Base-by-base conservation (phyloP, 2,797 vertebrate species). In the Catharus ustulatus region DNA sequence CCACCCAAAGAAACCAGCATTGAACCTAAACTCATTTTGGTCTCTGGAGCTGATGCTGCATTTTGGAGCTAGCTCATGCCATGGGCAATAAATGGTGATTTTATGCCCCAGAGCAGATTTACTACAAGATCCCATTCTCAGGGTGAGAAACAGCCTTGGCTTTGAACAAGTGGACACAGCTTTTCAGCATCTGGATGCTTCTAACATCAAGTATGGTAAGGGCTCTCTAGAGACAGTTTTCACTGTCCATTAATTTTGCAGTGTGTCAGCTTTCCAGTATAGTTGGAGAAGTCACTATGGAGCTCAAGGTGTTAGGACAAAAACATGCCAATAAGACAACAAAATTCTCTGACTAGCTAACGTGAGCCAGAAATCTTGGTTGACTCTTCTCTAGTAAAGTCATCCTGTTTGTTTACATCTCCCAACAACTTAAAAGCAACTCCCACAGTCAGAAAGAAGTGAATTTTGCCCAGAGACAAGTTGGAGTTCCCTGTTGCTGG, bases 231-330 rank as follows among this genome's bases (percentile, higher is more conserved):
- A 69, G 92, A 38, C 20, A 83, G 15, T 27, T 92, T 95, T 92
- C 68, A 87, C 72, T 21, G n/a, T 59, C 90, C 69, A 64, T 95
- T 94, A 94, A 89, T 95, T 91, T 52, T 83, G n/a, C 40, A 72
- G 40, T 52, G 59, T 87, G 72, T 79, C 93, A 95, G 68, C 68
- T 90, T 92, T 92, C 48, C 29, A 22, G 20, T 45, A 7, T 16
- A 58, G 62, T 32, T 93, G 58, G 43, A 79, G 20, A 72, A 90
- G 46, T 77, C 32, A 29, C 43, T 58, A 12, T 66, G 1, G 20
- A 76, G 40, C 32, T 85, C 30, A 57, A 29, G 18, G 14, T 38
- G 55, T n/a, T 48, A 59, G 52, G 57, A 89, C 49, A 92, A 90
- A 38, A 89, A 13, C n/a, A 54, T 4, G 16, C 23, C 20, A 74